Base-by-base conservation (phyloP, 2,888 invertebrate genomes). In the Ormyrus labotus region DNA sequence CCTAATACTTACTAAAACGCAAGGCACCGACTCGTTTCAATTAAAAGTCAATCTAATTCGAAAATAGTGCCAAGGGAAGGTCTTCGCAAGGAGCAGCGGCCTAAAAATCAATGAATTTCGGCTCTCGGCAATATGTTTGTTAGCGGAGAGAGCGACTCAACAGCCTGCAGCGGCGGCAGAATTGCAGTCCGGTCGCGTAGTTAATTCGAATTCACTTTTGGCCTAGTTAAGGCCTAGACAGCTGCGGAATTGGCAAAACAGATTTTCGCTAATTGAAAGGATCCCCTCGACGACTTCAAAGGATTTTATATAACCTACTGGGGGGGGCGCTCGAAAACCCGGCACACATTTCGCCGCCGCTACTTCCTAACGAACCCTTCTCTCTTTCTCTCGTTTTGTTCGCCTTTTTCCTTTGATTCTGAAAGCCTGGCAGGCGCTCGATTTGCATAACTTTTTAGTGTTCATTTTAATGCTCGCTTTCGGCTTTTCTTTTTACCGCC, bases 161-260 rank as follows among this genome's bases (percentile, higher is more conserved):
- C 51, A 53, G 61, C 10, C 10, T 50, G 67, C 68, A 45, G 53
- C 57, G 48, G 68, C 47, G 45, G 60, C 34, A 61, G 68, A 67
- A 75, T 7, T 34, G 61, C 34, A 51, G 19, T 48, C 53, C 64
- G 57, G 63, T 48, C 55, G 68, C 53, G 8, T 10, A 47, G 48
- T 76, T 68, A 76, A 76, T 76, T 61, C 51, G 61, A 61, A 69
- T 69, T 61, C 76, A 55, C 60, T 76, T 68, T 68, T 69, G 76
- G 68, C 76, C 76, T 69, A 76, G 68, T 76, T 76, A 74, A 74
- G 47, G 57, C 73, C 45, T 55, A 73, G 73, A 64, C 64, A n/a
- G 34, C 67, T n/a, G 65, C 74, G 5, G 47, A 48, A 65, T 65
- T 57, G 65, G 57, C 65, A 65, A 73, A 73, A 73, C 65, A 65